Evolutionary conservation across 1,140 invertebrate genomes (phyloP), one percentile per base, ranked within the genome.

Genomic region (Dreissena polymorpha): DNA sequence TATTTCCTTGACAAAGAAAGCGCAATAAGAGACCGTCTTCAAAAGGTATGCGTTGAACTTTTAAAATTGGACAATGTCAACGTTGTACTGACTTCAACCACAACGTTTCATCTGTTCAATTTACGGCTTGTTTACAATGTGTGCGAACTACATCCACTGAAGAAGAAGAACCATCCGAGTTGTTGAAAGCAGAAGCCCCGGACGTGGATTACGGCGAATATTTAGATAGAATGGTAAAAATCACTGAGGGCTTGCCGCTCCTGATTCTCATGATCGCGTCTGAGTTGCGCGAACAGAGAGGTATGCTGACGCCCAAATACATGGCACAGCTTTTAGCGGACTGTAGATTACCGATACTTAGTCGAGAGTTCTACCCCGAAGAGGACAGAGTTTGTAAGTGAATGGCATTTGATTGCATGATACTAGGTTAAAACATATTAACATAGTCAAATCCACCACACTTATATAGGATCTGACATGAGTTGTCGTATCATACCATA

Each of bases 31-130:
- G 39, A 39, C 39, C 39, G 39, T 39, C 39, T 39, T 39, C 39
- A 39, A 39, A 39, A 39, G 3, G 39, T 39, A 39, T 39, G 39
- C 39, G 39, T 39, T 39, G 39, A 39, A 39, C 39, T 39, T 39
- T 5, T 39, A 39, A 39, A 39, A 39, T 39, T 39, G 39, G 39
- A 23, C 12, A 74, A 73, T 55, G 25, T 85, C 25, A 73, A 74
- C 18, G 51, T 85, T 39, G 74, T 75, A 29, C 74, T 85, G 25
- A 78, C 76, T 10, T 77, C 74, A 49, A 85, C 83, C 7, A 74
- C 74, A 10, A 18, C 39, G 16, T 27, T 79, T 10, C 51, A 77
- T 14, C n/a, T 85, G 21, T 6, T 72, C 5, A 29, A 55, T 18
- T 23, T 78, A 27, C 16, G 55, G 29, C 67, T 53, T 21, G 55